Evolutionary conservation across 2,113 vertebrate genomes (phyloP).

Genomic region (Lasiurus cinereus): DNA sequence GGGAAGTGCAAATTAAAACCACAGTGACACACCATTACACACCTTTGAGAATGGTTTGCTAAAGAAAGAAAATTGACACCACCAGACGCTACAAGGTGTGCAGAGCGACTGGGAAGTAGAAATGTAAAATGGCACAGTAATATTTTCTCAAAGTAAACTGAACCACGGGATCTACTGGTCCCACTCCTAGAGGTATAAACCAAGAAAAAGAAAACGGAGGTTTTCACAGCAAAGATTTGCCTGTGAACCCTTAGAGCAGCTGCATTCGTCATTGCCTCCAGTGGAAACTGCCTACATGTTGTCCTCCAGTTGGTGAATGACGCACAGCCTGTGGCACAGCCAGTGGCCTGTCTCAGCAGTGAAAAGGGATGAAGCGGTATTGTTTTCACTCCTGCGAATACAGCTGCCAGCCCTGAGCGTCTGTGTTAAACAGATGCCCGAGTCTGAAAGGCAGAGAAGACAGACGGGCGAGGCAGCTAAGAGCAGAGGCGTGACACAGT

Average conservation of each 20-base stretch:
- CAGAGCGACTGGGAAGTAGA: background rate
- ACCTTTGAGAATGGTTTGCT: background rate
- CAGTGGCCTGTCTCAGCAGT: background rate
- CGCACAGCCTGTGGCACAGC: background rate
- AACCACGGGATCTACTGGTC: background rate
- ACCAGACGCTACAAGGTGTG: background rate
- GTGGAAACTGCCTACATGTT: background rate
- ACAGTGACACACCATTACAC: background rate
- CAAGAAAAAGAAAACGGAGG: background rate
- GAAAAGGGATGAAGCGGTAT: background rate
- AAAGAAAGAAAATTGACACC: background rate
- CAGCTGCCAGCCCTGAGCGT: background rate
- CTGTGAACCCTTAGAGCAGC: background rate
- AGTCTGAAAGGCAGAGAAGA: background rate
- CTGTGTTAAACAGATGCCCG: background rate
- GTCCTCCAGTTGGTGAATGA: background rate
- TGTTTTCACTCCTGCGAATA: background rate
- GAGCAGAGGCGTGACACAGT: background rate
- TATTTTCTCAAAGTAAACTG: constrained; percentile 8
- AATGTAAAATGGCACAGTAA: background rate
- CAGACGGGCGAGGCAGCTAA: background rate
- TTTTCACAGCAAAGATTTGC: background rate
- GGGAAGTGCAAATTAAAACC: background rate
- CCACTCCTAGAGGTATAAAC: background rate
- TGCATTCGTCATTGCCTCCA: background rate